Evolutionary conservation across 2,888 invertebrate genomes (phyloP), one percentile per base, ranked within the genome.

Genomic region (Pegoplata infirma): DNA sequence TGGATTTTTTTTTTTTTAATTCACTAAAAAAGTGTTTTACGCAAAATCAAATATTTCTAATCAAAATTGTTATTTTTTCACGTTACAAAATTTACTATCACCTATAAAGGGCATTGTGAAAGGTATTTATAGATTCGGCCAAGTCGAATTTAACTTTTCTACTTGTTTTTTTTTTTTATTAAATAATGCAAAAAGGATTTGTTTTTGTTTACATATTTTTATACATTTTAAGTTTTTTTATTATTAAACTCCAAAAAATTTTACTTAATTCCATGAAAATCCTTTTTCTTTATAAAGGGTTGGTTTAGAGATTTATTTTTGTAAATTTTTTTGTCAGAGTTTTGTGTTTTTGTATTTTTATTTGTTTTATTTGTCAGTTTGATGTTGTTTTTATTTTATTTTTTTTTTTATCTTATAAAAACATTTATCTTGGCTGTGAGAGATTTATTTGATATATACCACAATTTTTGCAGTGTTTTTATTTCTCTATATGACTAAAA

Each of bases 381-480:
- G 12, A n/a, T 12, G 14, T 44, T 44, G 23, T 59, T 44, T 2
- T 58, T 16, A 21, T 40, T 6, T n/a, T 23, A 51, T 23, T 21
- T 36, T 58, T 23, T 44, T 58, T 55, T 14, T 17, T 6, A 40
- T 17, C 25, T 59, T 66, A 51, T 66, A 49, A 66, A 73, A 73
- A 73, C 66, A 73, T 73, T 73, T 73, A 66, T 73, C 66, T 73
- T 44, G 59, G 66, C 66, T 58, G 64, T 58, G 47, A 63, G 63
- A 72, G 63, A 61, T 49, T 73, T 73, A 73, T 64, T 64, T 64
- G 72, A 36, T 44, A n/a, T n/a, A n/a, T n/a, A n/a, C n/a, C n/a
- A n/a, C n/a, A n/a, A n/a, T 32, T 32, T 32, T 32, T 10, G 8
- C 32, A n/a, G n/a, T n/a, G n/a, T n/a, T n/a, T 10, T 28, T 10